phyloP scores from a whole-genome alignment of 1,140 invertebrate genomes.

The Drosophila lacteicornis region DNA sequence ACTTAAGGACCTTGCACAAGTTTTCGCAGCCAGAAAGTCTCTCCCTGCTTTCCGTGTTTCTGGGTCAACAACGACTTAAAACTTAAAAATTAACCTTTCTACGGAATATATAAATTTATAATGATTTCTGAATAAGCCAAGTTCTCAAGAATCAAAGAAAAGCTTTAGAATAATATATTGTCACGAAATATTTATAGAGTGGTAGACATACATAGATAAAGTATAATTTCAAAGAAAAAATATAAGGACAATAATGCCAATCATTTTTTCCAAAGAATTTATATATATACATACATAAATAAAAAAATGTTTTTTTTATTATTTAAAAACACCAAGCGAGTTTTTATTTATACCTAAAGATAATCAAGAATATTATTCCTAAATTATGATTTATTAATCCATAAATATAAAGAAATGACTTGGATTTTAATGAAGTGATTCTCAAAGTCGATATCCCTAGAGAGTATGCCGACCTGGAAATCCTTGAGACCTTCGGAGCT shows the following conservation, averaged over 20 bases:
- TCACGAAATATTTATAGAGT: not conserved
- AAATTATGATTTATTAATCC: not conserved
- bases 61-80: conserved; percentile 10
- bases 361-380: not conserved
- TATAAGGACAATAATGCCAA: not conserved
- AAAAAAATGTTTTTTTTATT: not conserved
- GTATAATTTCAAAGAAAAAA: not conserved
- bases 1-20: conserved; percentile 2
- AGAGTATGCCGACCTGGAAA: conserved; percentile 6
- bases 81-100: not conserved
- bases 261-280: not conserved
- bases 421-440: not conserved
- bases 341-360: not conserved
- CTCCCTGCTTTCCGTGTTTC: not conserved
- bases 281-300: not conserved
- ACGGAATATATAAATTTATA: conserved; percentile 3
- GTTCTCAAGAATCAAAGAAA: not conserved
- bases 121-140: not conserved
- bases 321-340: not conserved
- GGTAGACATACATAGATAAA: not conserved
- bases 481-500: conserved; percentile 21
- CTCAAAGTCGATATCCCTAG: not conserved
- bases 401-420: not conserved
- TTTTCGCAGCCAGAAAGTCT: conserved; percentile 16
- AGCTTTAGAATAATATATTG: not conserved